phyloP scores from a whole-genome alignment of 2,797 vertebrate species.

The Eulemur rubriventer region DNA sequence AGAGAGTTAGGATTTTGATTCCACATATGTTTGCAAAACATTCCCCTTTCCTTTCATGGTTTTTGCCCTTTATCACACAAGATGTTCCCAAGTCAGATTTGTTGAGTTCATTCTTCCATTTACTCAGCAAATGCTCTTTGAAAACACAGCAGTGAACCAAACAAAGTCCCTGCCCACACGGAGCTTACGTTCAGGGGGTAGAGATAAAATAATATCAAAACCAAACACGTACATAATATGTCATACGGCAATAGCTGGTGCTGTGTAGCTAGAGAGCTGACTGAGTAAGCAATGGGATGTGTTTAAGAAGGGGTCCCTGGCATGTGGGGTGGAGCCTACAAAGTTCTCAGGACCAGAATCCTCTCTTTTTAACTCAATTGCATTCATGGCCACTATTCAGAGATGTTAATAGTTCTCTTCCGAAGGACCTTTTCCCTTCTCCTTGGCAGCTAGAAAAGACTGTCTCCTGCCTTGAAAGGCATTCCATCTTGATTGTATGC shows the following conservation, averaged over 20 bases:
- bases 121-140: neutral
- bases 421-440: constrained; percentile 63
- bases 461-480: constrained; percentile 74
- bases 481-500: constrained; percentile 76
- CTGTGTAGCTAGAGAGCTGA: neutral
- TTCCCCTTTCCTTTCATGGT: neutral
- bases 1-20: neutral
- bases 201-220: neutral
- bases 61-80: neutral
- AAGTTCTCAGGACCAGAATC: neutral
- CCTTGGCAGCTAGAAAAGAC: constrained; percentile 68
- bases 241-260: neutral
- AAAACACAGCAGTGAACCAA: neutral
- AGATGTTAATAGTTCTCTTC: constrained; percentile 69
- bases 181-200: neutral
- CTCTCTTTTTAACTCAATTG: constrained; percentile 63
- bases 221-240: neutral
- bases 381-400: constrained; percentile 51
- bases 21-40: neutral
- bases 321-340: neutral
- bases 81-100: constrained; percentile 20
- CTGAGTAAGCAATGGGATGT: neutral
- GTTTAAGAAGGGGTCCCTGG: neutral
- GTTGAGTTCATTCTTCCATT: neutral
- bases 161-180: neutral